These are phyloP conservation scores for Delphinus delphis DNA, from an alignment of 2,113 vertebrate species.

Conservation along the genomic window DNA sequence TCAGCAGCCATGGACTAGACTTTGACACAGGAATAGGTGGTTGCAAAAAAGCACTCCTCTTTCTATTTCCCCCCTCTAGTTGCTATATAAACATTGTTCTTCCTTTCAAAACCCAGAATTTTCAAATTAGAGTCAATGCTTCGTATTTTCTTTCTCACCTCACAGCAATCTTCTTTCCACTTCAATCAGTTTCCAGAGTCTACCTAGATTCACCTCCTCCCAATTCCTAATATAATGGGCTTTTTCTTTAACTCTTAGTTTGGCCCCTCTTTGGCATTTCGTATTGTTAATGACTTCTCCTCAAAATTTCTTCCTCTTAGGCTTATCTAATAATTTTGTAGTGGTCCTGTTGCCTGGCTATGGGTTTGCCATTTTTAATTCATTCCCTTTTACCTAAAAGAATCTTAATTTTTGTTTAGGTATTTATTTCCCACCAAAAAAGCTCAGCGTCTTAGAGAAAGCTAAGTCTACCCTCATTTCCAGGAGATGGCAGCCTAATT, in stretches of 20 bases:
- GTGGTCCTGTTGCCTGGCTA: not conserved
- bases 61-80: not conserved
- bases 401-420: not conserved
- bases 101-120: not conserved
- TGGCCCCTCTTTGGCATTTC: not conserved
- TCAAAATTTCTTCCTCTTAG: not conserved
- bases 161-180: not conserved
- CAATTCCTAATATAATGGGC: not conserved
- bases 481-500: not conserved
- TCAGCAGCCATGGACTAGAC: not conserved
- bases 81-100: not conserved
- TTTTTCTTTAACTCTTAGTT: not conserved
- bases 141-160: not conserved
- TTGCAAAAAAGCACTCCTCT: not conserved
- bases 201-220: not conserved
- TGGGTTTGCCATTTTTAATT: not conserved
- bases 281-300: not conserved
- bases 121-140: not conserved
- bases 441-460: not conserved
- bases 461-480: not conserved
- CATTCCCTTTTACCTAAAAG: not conserved
- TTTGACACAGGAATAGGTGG: not conserved
- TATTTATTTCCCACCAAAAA: not conserved
- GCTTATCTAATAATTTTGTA: not conserved
- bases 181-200: not conserved